These are phyloP conservation scores for Rhinolophus sinicus DNA, from an alignment of 2,113 vertebrate genomes.

Conservation along the genomic window DNA sequence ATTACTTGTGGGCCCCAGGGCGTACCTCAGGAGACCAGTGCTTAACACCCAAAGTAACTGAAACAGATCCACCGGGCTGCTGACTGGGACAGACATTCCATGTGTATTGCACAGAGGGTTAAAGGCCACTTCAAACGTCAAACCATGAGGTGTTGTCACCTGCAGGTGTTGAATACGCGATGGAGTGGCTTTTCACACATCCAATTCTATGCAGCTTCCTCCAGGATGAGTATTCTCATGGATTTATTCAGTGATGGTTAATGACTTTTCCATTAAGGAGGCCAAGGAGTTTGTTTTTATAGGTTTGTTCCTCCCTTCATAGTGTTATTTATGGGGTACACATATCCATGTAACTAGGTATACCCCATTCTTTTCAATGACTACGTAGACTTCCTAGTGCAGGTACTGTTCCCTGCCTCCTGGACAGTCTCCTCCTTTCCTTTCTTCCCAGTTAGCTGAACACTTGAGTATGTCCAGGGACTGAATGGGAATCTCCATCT, in stretches of 20 bases:
- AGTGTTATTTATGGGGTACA: neutral
- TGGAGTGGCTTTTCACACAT: neutral
- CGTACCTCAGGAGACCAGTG: neutral
- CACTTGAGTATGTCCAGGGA: neutral
- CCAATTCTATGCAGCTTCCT: neutral
- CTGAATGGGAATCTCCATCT: neutral
- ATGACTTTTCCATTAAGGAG: neutral
- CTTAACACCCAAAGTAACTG: neutral
- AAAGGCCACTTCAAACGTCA: neutral
- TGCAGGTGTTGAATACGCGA: neutral
- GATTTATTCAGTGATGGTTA: neutral
- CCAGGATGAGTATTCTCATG: neutral
- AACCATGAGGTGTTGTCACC: neutral
- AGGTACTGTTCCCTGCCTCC: neutral
- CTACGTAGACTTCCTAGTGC: accelerated
- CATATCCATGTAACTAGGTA: neutral
- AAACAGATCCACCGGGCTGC: neutral
- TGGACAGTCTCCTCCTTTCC: neutral
- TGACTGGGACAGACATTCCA: neutral
- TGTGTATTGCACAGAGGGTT: neutral
- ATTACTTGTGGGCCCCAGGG: neutral
- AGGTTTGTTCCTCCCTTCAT: neutral
- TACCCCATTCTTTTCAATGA: neutral
- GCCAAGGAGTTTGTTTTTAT: neutral
- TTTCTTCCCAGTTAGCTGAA: neutral